Evolutionary conservation across 2,888 invertebrate genomes (phyloP), one percentile per base, ranked within the genome.

Genomic region (Iphiclides podalirius): DNA sequence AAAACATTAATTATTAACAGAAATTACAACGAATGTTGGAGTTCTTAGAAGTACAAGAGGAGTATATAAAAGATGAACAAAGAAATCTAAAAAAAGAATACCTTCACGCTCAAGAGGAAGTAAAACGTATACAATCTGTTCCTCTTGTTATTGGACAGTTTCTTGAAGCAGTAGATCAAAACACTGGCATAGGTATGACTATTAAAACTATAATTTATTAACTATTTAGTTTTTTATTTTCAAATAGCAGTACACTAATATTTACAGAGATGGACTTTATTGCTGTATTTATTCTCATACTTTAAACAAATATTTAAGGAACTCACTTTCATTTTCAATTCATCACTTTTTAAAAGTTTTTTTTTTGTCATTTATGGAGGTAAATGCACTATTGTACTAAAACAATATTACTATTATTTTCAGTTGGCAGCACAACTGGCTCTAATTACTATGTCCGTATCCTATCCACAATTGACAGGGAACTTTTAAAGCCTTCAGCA

Each of bases 391-490:
- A n/a, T n/a, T n/a, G n/a, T n/a, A n/a, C n/a, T n/a, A n/a, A n/a
- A n/a, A n/a, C n/a, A 31, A 31, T 31, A 11, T 11, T 31, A n/a
- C n/a, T 31, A 57, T 37, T 34, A 47, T 38, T 70, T 67, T 11
- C 69, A 81, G 99, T 99, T 53, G 98, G 99, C 39, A 98, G 98
- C 39, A 99, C 99, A 13, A 99, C 99, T 28, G 98, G 99, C 20
- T 99, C 99, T 0, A 99, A 99, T 88, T 99, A 99, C 82, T 99
- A 98, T 90, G 99, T 99, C 9, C 93, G 99, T 12, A 99, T 99
- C 72, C 86, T 99, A 51, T 99, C 99, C 1, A 99, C 99, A 2
- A 97, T 99, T 63, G 99, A 99, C 79, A 90, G 99, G 9, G 99
- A 99, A 79, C 84, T 99, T 52, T 80, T 99, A 60, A 99, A 99